Conservation (phyloP, 2,113 vertebrate genomes). For the Plecotus auritus region DNA sequence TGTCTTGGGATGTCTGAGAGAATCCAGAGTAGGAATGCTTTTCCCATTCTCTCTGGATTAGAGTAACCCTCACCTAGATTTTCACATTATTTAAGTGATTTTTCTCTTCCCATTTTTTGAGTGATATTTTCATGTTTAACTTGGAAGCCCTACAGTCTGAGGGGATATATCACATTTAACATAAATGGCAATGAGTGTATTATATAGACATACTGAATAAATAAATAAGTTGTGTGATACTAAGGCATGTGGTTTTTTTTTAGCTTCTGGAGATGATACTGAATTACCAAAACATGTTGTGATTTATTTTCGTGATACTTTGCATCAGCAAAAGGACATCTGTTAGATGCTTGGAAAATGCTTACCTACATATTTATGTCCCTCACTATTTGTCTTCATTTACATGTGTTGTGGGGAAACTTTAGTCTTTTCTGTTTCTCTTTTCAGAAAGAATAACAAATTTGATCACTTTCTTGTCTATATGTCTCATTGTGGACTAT, state of each 20-base stretch:
- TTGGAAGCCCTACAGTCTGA: constrained; percentile 14
- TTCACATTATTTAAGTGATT: constrained; percentile 23
- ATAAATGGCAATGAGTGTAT: constrained; percentile 32
- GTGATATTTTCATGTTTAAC: constrained; percentile 38
- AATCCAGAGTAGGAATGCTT: background rate
- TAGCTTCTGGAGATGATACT: constrained; percentile 24
- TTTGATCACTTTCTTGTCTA: background rate
- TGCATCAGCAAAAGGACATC: constrained; percentile 28
- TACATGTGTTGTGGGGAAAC: background rate
- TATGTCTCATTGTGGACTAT: background rate
- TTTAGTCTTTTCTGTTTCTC: constrained; percentile 61
- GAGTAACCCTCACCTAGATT: constrained; percentile 24
- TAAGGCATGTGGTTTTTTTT: constrained; percentile 1
- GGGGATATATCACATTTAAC: constrained; percentile 11
- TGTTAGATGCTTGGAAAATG: constrained; percentile 42
- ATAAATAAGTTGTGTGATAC: constrained; percentile 15
- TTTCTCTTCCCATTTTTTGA: constrained; percentile 26
- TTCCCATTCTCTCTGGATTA: background rate
- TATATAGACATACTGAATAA: constrained; percentile 38
- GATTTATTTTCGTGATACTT: constrained; percentile 41
- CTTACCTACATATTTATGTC: constrained; percentile 42
- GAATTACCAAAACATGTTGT: constrained; percentile 8
- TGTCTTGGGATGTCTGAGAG: background rate
- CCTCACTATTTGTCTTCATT: constrained; percentile 56
- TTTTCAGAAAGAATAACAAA: constrained; percentile 58